Percentiles rank a stretch among this genome's conserved stretches.
Conservation (phyloP, 1,140 invertebrate species). For the Lepidurus packardi region DNA sequence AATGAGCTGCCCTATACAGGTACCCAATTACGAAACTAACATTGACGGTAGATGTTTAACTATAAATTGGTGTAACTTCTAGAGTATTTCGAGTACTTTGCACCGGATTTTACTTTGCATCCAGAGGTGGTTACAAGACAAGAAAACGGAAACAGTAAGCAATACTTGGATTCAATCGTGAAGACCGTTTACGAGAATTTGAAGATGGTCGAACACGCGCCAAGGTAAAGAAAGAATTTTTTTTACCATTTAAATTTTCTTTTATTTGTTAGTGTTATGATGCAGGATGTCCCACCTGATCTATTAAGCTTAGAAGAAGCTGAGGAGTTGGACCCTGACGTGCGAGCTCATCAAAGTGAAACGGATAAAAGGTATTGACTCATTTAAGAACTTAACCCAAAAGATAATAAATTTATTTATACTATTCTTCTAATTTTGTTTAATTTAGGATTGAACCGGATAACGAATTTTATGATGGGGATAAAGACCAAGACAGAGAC, state of each 20-base stretch:
- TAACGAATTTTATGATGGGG: constrained; percentile 91
- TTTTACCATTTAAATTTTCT: not conserved
- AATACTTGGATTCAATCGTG: constrained; percentile 81
- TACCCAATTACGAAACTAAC: constrained; percentile 36
- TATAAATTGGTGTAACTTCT: constrained; percentile 31
- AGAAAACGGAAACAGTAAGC: constrained; percentile 88
- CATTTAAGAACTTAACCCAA: not conserved
- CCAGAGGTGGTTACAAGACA: constrained; percentile 75
- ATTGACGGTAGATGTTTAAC: constrained; percentile 23
- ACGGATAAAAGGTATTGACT: constrained; percentile 58
- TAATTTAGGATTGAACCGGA: constrained; percentile 65
- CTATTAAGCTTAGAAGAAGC: constrained; percentile 47
- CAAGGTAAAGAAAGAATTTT: constrained; percentile 46
- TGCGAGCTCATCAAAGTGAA: constrained; percentile 69
- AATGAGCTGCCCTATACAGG: constrained; percentile 83
- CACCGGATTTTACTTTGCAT: constrained; percentile 88
- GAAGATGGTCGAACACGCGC: constrained; percentile 81
- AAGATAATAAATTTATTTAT: not conserved
- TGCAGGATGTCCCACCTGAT: constrained; percentile 81
- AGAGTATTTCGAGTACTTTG: constrained; percentile 93
- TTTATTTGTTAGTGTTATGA: constrained; percentile 62
- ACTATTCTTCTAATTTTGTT: constrained; percentile 26
- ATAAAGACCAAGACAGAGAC: constrained; percentile 54
- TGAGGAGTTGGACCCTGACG: constrained; percentile 66
- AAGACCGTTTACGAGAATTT: constrained; percentile 79